Evolutionary conservation across 2,113 vertebrate genomes (phyloP), one percentile per base, ranked within the genome.

Genomic region (Taxidea taxus): DNA sequence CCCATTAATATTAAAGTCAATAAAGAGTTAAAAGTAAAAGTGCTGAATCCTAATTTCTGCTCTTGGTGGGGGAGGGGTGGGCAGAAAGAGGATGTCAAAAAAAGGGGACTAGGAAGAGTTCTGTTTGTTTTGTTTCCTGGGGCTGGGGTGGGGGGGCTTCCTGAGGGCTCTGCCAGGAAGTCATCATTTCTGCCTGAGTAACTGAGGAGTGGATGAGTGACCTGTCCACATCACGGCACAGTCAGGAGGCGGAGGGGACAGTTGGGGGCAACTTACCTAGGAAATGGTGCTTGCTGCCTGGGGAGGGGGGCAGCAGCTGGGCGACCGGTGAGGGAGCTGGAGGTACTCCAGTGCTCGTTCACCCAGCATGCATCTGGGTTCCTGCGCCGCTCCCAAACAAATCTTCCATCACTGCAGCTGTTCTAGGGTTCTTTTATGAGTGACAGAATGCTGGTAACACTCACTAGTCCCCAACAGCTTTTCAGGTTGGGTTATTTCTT

Each of bases 41-140:
- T 64, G 78, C 93, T 87, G 89, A 97, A 89, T 90, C 87, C 13
- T 51, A 31, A 47, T 75, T 94, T 95, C 93, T 95, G 89, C 82
- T 87, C 44, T 80, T 54, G 25, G 21, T 51, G 14, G 70, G 47
- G 54, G 7, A 27, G 18, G n/a, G 39, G 62, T n/a, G 14, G 54
- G 78, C 49, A 88, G 89, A 88, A 91, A 93, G 75, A 94, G 94
- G 96, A 95, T 98, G 60, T 96, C 58, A 82, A 91, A 91, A 88
- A 87, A 9, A 90, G 66, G 94, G 81, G 83, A 95, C 93, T 91
- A 80, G 96, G 96, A 96, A 97, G 77, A 54, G 68, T 91, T 77
- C 81, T 83, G 77, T 93, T 97, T 97, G 72, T 92, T 96, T 95
- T 95, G 54, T 75, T 98, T 97, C 95, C 89, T 87, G 93, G 81